Percentiles rank a stretch among this genome's conserved stretches.
Conservation (phyloP, 2,888 invertebrate species). For the Podotricha telesiphe region DNA sequence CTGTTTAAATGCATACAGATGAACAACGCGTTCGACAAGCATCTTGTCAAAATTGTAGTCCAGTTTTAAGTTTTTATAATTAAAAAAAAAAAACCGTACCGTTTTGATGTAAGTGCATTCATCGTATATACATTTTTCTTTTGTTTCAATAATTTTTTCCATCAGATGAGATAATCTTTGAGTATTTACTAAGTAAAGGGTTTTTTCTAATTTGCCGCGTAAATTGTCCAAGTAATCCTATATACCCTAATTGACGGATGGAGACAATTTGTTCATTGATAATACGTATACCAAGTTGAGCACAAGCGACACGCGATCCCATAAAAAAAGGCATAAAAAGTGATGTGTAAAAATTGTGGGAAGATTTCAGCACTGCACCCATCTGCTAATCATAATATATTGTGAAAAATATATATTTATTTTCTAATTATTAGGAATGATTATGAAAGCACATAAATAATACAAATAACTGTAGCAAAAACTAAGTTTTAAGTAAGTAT, state of each 20-base stretch:
- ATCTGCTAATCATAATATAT: constrained; percentile 30
- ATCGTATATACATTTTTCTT: too few relatives aligned
- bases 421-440: background rate
- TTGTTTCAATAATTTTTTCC: too few relatives aligned
- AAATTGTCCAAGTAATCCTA: constrained; percentile 24
- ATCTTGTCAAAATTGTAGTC: background rate
- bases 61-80: background rate
- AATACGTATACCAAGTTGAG: constrained; percentile 51
- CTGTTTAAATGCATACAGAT: constrained; percentile 24
- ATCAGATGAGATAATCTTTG: too few relatives aligned
- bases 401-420: constrained; percentile 20
- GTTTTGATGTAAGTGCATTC: too few relatives aligned
- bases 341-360: constrained; percentile 36
- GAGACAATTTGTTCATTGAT: constrained; percentile 58
- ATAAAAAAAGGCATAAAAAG: constrained; percentile 44
- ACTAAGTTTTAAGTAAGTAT: too few relatives aligned
- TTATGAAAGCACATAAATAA: too few relatives aligned
- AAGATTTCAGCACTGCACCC: constrained; percentile 25
- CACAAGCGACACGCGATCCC: constrained; percentile 56
- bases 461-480: too few relatives aligned
- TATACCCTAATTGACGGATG: constrained; percentile 40
- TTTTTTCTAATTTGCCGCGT: background rate
- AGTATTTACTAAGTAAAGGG: too few relatives aligned
- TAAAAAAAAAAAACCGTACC: background rate
- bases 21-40: constrained; percentile 6